Evolutionary conservation across 2,888 invertebrate species (phyloP), one percentile per base, ranked within the genome.

Genomic region (Fragum whitleyi): DNA sequence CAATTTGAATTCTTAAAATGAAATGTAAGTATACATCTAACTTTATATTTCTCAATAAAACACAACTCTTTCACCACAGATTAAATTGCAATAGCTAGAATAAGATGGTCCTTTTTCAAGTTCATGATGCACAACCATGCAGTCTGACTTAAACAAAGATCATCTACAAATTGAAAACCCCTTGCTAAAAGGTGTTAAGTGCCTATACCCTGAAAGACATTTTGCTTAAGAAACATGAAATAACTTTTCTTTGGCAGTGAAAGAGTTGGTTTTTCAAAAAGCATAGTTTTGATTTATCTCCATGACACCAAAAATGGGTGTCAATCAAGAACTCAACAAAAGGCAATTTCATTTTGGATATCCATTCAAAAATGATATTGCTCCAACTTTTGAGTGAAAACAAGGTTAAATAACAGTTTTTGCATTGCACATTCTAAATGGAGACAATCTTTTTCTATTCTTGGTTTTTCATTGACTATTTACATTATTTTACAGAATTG

Each of bases 11-110:
- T 29, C 65, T 65, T 65, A 65, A 65, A 39, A 65, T 42, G 23
- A 23, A 14, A 65, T 65, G 65, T 65, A 65, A 65, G 65, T 42
- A 65, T 42, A 65, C 23, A 65, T 36, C 65, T 36, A 21, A 65
- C 65, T 65, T 57, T 14, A 57, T 57, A 57, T 26, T 57, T 57
- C 57, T n/a, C 19, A 51, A 51, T n/a, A 14, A 14, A 51, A 51
- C 19, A 51, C 19, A 51, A 36, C 32, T 9, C 32, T 36, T 36
- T 36, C 9, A 36, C 32, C 9, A 9, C 32, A 36, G 3, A 36
- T 36, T 9, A 36, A 6, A 36, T 36, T 36, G 32, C 5, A 36
- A 36, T n/a, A n/a, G 9, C 32, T 6, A 9, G 32, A 9, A 6
- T 6, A 36, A 6, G 32, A 36, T 36, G 32, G 32, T 36, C 32